Conservation (phyloP, 2,797 vertebrate species). For the Myotis vivesi region DNA sequence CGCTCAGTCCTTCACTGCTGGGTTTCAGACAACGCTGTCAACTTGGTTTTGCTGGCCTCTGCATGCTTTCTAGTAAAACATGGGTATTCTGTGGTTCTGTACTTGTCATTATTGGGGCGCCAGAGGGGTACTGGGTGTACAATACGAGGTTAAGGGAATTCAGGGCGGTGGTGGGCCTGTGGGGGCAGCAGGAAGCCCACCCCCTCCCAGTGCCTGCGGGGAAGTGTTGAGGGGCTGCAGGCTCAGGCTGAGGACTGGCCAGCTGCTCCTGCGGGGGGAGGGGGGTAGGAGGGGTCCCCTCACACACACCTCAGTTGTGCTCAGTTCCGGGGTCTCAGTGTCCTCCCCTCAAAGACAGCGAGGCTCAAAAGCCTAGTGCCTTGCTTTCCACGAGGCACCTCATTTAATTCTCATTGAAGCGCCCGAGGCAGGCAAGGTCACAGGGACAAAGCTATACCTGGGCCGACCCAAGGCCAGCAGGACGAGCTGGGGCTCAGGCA, state of each 20-base stretch:
- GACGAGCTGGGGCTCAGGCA: neutral
- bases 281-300: rapidly evolving
- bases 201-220: neutral
- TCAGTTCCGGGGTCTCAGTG: neutral
- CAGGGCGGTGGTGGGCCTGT: neutral
- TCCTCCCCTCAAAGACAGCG: neutral
- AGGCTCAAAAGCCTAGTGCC: neutral
- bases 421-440: neutral
- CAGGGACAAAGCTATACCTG: neutral
- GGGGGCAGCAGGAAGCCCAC: neutral
- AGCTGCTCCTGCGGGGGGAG: no score
- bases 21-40: neutral
- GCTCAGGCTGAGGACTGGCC: neutral
- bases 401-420: neutral
- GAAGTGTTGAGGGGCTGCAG: neutral
- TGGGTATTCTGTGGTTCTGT: neutral
- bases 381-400: neutral
- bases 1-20: no score
- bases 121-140: neutral
- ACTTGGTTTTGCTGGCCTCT: neutral
- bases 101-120: neutral
- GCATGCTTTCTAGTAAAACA: neutral
- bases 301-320: neutral
- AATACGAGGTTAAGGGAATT: neutral
- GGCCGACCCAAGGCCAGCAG: neutral